phyloP scores from a whole-genome alignment of 1,140 invertebrate species.

The Portunus trituberculatus region DNA sequence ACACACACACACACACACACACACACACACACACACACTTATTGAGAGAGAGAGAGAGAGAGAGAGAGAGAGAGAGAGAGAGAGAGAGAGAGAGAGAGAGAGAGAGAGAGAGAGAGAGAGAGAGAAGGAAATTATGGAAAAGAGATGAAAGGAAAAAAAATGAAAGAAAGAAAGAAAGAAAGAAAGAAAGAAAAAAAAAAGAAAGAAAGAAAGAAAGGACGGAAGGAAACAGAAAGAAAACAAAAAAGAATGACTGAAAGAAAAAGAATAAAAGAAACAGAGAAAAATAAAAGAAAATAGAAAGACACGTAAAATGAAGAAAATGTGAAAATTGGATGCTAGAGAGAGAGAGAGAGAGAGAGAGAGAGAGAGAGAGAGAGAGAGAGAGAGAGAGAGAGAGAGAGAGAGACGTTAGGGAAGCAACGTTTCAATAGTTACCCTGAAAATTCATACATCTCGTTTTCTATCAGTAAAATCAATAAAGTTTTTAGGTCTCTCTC shows the following conservation, averaged over 20 bases:
- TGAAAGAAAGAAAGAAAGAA: not conserved
- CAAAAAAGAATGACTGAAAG: not conserved
- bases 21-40: too few species aligned
- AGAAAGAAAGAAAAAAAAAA: not conserved
- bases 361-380: not conserved
- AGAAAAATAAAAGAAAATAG: not conserved
- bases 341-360: not conserved
- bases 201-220: not conserved
- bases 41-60: too few species aligned
- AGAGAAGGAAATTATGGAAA: not conserved
- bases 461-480: not conserved
- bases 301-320: not conserved
- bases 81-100: not conserved
- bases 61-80: too few species aligned
- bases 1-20: too few species aligned
- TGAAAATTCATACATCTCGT: not conserved
- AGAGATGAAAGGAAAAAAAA: not conserved
- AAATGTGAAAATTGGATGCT: too few species aligned
- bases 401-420: not conserved
- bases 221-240: not conserved
- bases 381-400: constrained; percentile 9
- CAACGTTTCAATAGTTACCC: too few species aligned
- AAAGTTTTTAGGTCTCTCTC: not conserved
- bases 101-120: not conserved
- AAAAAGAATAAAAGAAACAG: not conserved